Percentiles rank a stretch among this genome's conserved stretches.
Conservation (phyloP, 2,113 vertebrate species). For the Columbina picui region DNA sequence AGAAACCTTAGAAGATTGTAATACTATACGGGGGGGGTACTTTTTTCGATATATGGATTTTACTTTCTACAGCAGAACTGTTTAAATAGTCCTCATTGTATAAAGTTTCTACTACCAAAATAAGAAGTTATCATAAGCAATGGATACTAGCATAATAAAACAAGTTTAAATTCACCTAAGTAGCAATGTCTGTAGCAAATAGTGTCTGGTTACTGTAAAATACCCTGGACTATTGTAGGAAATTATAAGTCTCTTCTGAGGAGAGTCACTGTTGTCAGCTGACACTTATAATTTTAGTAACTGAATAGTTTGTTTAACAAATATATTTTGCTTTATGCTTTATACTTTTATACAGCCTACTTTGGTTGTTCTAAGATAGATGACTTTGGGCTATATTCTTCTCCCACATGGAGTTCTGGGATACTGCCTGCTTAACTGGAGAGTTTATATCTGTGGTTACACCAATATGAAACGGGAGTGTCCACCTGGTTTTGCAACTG, state of each 20-base stretch:
- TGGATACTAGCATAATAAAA: neutral
- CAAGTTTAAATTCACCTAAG: neutral
- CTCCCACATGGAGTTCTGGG: neutral
- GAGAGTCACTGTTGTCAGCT: neutral
- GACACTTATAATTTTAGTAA: neutral
- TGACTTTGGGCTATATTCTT: neutral
- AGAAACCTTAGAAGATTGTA: neutral
- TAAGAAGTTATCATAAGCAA: neutral
- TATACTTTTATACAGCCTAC: neutral
- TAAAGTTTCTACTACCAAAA: neutral
- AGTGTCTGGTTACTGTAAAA: neutral
- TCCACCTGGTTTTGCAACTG: neutral
- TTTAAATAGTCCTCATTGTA: neutral
- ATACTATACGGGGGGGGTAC: neutral
- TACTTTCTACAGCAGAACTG: neutral
- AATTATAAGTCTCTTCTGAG: neutral
- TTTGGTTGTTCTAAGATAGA: neutral
- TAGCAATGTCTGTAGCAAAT: neutral
- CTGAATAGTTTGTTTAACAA: neutral
- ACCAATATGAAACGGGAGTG: neutral
- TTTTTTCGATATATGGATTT: neutral
- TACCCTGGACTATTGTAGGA: neutral
- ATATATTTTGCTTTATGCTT: neutral
- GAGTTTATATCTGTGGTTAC: neutral
- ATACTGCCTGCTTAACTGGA: neutral